Evolutionary conservation across 2,888 invertebrate species (phyloP), one percentile per base, ranked within the genome.

Genomic region (Leistus spinibarbis): DNA sequence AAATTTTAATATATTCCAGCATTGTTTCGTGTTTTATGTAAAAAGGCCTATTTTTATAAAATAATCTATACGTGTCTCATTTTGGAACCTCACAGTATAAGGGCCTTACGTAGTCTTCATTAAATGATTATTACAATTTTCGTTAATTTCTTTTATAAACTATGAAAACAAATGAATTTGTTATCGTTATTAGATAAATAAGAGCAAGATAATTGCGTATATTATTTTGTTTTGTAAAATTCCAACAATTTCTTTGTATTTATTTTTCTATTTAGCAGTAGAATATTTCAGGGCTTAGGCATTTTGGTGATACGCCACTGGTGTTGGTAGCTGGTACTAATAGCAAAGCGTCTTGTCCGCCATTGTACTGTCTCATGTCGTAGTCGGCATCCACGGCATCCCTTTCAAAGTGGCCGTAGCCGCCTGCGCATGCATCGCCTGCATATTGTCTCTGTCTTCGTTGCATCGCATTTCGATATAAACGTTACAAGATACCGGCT

Each of bases 291-390:
- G 4, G 40, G 19, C 60, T n/a, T 24, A 65, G n/a, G n/a, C n/a
- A n/a, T n/a, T n/a, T n/a, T n/a, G n/a, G n/a, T n/a, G n/a, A n/a
- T 5, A 57, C 72, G 66, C 66, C 66, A 72, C 72, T 72, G 72
- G 27, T 17, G 54, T 10, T 40, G 16, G 13, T 23, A 22, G 64
- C n/a, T 17, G 13, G 24, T 20, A 23, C n/a, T 10, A 60, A 9
- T 65, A 64, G 65, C 72, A 19, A 10, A 54, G 65, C 66, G 72
- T 65, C 66, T 53, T 19, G 40, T 69, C 67, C 71, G 66, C 71
- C 69, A 76, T 76, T 76, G 76, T 76, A 69, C 76, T 76, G 76
- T 76, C 76, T 68, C 53, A 73, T 69, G 76, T 69, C 69, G 60
- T 20, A 62, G 74, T 66, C 74, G 76, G 76, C 69, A 76, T 76